Conservation (phyloP, 2,113 vertebrate genomes). For the Myiopsitta monachus region DNA sequence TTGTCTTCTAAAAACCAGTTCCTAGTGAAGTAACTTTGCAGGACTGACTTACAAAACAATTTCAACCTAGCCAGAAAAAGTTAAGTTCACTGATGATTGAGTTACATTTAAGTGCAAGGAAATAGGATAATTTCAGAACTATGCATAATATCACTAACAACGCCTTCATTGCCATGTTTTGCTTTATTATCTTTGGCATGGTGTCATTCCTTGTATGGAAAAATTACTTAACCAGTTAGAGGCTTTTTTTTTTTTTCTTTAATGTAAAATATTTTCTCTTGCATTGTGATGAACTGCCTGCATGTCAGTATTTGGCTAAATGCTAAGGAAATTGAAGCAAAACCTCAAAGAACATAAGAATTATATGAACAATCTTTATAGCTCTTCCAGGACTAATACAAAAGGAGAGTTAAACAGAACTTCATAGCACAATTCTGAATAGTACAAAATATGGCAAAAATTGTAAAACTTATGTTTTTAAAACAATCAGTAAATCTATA, state of each 20-base stretch:
- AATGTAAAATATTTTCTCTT: slow-evolving; percentile 10
- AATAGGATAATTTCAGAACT: neutral
- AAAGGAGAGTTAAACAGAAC: slow-evolving; percentile 15
- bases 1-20: neutral
- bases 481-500: slow-evolving; percentile 1
- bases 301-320: neutral
- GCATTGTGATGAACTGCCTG: neutral
- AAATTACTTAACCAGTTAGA: neutral
- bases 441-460: neutral
- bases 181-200: neutral
- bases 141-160: neutral
- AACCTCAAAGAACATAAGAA: neutral
- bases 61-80: neutral
- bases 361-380: neutral
- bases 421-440: neutral
- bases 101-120: neutral
- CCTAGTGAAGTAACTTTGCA: neutral
- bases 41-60: neutral
- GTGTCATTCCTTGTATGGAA: neutral
- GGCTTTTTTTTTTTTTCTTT: neutral
- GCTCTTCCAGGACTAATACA: neutral
- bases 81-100: neutral
- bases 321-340: neutral
- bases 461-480: neutral
- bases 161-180: neutral